A percentile compares a stretch with the other conserved stretches of the same genome.
phyloP scores from a whole-genome alignment of 2,888 invertebrate species.

The Hyppa rectilinea region DNA sequence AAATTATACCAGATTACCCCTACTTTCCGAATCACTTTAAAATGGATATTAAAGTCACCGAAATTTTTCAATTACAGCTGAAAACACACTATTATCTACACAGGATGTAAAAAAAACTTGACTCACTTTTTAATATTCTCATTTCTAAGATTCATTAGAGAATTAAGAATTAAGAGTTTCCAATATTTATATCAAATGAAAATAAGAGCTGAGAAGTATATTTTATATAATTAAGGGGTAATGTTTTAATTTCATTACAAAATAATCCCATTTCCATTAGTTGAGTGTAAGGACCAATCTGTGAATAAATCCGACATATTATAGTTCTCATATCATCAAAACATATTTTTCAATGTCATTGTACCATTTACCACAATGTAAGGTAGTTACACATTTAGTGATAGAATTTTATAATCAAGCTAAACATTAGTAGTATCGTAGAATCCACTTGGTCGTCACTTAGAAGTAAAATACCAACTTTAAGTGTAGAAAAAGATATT shows the following conservation, averaged over 20 bases:
- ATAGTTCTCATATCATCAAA: slow-evolving; percentile 82
- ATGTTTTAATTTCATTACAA: slow-evolving; percentile 49
- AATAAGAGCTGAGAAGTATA: not conserved
- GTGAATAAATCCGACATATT: slow-evolving; percentile 77
- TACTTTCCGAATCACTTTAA: not conserved
- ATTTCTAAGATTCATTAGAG: not conserved
- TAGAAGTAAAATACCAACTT: slow-evolving; percentile 35
- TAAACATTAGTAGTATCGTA: slow-evolving; percentile 61
- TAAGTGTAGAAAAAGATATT: slow-evolving; percentile 28
- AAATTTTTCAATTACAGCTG: not conserved
- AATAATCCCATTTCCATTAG: slow-evolving; percentile 71
- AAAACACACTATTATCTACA: not conserved
- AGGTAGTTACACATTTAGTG: slow-evolving; percentile 69
- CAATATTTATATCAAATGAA: slow-evolving; percentile 5
- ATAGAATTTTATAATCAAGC: slow-evolving; percentile 75
- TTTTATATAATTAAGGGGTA: slow-evolving; percentile 51
- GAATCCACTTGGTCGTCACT: slow-evolving; percentile 55
- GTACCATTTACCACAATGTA: slow-evolving; percentile 63
- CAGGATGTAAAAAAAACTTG: not conserved
- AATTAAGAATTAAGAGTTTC: not conserved
- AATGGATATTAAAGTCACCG: not conserved
- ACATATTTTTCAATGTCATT: slow-evolving; percentile 69
- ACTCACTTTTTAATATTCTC: not conserved
- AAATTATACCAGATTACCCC: slow-evolving; percentile 17
- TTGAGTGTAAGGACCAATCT: slow-evolving; percentile 84